Base-by-base conservation (phyloP, 1,140 invertebrate genomes). In the Papilio xuthus region DNA sequence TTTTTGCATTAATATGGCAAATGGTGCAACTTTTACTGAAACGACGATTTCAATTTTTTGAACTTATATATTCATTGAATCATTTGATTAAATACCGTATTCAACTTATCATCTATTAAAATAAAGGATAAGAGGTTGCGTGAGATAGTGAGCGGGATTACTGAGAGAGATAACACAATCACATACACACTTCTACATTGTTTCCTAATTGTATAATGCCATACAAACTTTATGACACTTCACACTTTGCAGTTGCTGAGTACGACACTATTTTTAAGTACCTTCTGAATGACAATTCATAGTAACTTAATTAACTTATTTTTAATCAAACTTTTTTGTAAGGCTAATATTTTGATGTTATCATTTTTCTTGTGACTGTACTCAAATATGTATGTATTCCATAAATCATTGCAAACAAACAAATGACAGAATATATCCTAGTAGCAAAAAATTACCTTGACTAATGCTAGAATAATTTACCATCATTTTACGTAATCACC, bases 91-190 rank as follows among this genome's bases (percentile, higher is more conserved):
- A 53, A 53, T 20, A 60, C 56, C 20, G 9, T 26, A 60, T 60
- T 26, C 8, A 26, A 20, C 9, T 60, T 60, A 60, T 60, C 56
- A 60, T 20, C 10, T 60, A 60, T 23, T 10, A 60, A 60, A 23
- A 26, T 60, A 60, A 26, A 26, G 56, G 20, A 60, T 60, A 60
- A 60, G 56, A 60, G 56, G 56, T 60, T 60, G n/a, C 23, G 20
- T 60, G 56, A 12, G 56, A 60, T 60, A 60, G 56, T 4, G 50
- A 53, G 18, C 50, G 56, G 56, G 23, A 26, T 60, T 60, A 60
- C 23, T 26, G 12, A 10, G 2, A 60, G 8, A 23, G 56, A 60
- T 60, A 60, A 60, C 20, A 60, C 13, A 26, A 18, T 23, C 23
- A 60, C 56, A 20, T 60, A 13, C 20, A 23, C n/a, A 26, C 12